Evolutionary conservation across 1,140 invertebrate species (phyloP).

Genomic region (Sitobion miscanthi): DNA sequence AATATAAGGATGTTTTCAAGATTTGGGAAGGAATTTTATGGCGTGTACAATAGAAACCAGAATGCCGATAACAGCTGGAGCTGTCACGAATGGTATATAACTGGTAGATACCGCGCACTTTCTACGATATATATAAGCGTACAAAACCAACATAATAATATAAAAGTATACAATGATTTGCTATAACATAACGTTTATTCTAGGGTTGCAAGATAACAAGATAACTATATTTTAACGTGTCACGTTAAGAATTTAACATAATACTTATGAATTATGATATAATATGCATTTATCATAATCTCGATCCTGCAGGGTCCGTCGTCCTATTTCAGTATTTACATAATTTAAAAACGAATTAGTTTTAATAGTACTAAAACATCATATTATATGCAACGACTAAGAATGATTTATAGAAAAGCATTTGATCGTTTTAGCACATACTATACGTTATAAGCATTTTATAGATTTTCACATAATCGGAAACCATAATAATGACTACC

Average conservation of each 20-base stretch:
- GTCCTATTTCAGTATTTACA: neutral
- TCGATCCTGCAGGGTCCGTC: neutral
- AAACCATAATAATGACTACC: neutral
- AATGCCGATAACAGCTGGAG: conserved; percentile 43
- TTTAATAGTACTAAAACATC: neutral
- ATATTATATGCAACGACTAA: neutral
- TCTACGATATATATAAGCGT: neutral
- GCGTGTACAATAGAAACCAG: conserved; percentile 35
- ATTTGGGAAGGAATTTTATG: neutral
- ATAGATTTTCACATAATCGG: neutral
- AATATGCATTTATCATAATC: neutral
- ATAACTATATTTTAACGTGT: neutral
- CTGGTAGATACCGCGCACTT: conserved; percentile 10
- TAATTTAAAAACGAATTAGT: neutral
- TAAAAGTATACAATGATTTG: neutral
- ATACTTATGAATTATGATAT: neutral
- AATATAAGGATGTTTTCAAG: neutral
- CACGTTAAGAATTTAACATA: neutral
- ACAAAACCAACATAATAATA: neutral
- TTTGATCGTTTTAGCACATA: neutral
- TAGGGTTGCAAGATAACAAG: neutral
- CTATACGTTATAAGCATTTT: neutral
- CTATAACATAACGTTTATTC: neutral
- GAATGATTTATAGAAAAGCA: neutral
- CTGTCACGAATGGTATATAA: conserved; percentile 17